Percentiles rank a stretch among this genome's conserved stretches.
phyloP scores from a whole-genome alignment of 1,140 invertebrate species.

The Drosophila ohnishii region DNA sequence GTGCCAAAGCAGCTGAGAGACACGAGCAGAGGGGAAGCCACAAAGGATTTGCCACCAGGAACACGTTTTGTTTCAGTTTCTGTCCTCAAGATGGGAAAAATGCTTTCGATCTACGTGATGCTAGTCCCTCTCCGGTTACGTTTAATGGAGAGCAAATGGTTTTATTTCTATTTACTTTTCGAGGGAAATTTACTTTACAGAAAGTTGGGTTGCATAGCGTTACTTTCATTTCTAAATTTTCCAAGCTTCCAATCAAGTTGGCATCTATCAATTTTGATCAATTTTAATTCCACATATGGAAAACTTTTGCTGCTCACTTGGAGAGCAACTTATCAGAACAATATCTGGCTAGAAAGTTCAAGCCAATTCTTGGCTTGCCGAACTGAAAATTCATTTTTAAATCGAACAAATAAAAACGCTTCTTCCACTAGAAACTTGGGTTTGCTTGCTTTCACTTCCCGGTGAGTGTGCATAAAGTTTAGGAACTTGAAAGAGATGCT shows the following conservation, averaged over 20 bases:
- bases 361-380: not conserved
- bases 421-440: constrained; percentile 20
- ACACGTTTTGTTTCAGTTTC: constrained; percentile 51
- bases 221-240: not conserved
- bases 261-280: constrained; percentile 15
- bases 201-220: constrained; percentile 8
- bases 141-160: constrained; percentile 43
- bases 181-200: not conserved
- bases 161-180: constrained; percentile 39
- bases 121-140: constrained; percentile 23
- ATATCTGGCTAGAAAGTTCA: constrained; percentile 19
- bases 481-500: constrained; percentile 4
- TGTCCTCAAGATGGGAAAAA: constrained; percentile 35
- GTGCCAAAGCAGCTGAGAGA: constrained; percentile 17
- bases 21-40: not conserved
- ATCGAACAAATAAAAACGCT: constrained; percentile 23
- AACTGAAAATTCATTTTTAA: constrained; percentile 26
- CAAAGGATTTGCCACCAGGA: constrained; percentile 35
- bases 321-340: constrained; percentile 3
- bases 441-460: constrained; percentile 3
- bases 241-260: constrained; percentile 2
- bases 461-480: constrained; percentile 23
- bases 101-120: constrained; percentile 52
- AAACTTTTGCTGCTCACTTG: constrained; percentile 1
- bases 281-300: constrained; percentile 3